Conservation (phyloP, 1,140 invertebrate genomes). For the Metopolophium dirhodum region DNA sequence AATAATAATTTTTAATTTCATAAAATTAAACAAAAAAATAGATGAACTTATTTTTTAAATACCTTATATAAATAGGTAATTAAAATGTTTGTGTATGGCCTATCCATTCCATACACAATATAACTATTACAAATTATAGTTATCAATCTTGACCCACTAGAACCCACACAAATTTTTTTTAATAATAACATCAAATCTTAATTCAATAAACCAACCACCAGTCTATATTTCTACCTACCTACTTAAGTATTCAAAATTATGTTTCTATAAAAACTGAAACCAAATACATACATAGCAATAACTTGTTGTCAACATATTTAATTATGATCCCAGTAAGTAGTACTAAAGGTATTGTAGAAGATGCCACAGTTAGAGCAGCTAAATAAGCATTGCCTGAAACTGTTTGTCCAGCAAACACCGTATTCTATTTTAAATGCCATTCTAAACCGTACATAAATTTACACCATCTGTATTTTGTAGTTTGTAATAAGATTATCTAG, state of each 20-base stretch:
- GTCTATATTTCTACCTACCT: not conserved
- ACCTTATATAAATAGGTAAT: too few relatives aligned
- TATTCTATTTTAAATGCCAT: not conserved
- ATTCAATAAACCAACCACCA: not conserved
- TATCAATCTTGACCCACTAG: not conserved
- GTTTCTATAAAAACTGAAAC: not conserved
- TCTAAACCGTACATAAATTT: constrained; percentile 3
- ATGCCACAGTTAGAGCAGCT: not conserved
- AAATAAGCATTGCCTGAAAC: not conserved
- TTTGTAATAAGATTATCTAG: not conserved
- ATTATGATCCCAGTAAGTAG: not conserved
- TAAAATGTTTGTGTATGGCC: not conserved
- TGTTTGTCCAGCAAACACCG: too few relatives aligned
- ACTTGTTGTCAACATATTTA: constrained; percentile 15
- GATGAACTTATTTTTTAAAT: not conserved
- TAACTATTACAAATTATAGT: not conserved
- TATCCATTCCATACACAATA: not conserved
- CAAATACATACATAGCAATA: constrained; percentile 15
- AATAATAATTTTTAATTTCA: not conserved
- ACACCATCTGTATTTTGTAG: not conserved
- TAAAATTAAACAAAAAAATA: not conserved
- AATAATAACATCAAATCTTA: too few relatives aligned
- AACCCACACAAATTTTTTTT: not conserved
- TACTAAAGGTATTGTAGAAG: not conserved
- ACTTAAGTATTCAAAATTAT: not conserved